Conservation (phyloP, 2,888 invertebrate genomes). For the Latheticus oryzae region DNA sequence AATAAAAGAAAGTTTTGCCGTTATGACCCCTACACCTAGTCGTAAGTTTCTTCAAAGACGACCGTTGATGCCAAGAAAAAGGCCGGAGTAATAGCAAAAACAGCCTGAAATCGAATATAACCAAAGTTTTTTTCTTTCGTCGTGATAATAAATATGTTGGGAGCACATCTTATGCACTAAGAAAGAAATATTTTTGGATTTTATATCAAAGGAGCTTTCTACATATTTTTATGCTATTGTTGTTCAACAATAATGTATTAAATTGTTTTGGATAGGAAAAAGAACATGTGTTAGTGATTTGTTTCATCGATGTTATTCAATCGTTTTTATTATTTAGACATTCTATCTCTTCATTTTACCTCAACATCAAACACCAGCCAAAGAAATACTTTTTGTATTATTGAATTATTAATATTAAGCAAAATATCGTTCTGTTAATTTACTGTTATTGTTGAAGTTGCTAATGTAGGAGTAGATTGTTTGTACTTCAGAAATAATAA, state of each 20-base stretch:
- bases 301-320: constrained; percentile 10
- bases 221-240: constrained; percentile 20
- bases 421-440: too few species aligned
- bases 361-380: too few species aligned
- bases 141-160: constrained; percentile 2
- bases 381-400: too few species aligned
- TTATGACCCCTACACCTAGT: constrained; percentile 10
- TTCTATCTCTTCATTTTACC: too few species aligned
- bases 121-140: constrained; percentile 1
- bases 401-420: too few species aligned
- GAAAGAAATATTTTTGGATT: constrained; percentile 1
- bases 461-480: too few species aligned
- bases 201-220: constrained; percentile 5
- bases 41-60: not conserved
- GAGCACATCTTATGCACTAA: not conserved
- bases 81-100: not conserved
- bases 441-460: too few species aligned
- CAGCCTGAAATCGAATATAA: not conserved
- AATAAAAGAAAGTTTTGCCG: constrained; percentile 19
- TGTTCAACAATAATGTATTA: constrained; percentile 4
- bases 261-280: constrained; percentile 2
- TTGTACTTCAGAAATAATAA: too few species aligned
- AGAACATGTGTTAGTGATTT: constrained; percentile 14
- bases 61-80: not conserved
- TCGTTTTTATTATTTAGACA: constrained; percentile 3